Base-by-base conservation (phyloP, 1,140 invertebrate species). In the Mactra quadrangularis region DNA sequence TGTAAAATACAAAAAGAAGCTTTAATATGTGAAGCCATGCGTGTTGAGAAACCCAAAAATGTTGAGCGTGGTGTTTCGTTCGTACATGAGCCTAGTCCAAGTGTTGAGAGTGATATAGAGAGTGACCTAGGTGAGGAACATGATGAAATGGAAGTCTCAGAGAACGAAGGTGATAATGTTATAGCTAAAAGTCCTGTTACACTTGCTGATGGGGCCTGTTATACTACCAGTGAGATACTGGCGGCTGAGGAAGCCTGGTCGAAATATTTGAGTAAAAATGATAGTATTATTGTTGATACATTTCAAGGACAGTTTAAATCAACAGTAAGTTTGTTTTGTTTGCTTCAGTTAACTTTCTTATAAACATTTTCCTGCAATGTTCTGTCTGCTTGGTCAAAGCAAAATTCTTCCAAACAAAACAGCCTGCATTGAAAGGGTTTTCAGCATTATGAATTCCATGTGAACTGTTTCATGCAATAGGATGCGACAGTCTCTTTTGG, bases 261-360 rank as follows among this genome's bases (percentile, higher is more conserved):
- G 19, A 94, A 94, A 78, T 95, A 96, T 86, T 88, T 95, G 17
- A 87, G 91, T 35, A 91, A 92, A 15, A 96, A 96, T 89, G 93
- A 94, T 75, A 96, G 95, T 86, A 93, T 96, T 45, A 94, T 96
- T 60, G 95, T 96, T n/a, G 94, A 95, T 86, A 95, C 95, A 33
- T 96, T 96, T 90, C 95, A 96, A 90, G 95, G 96, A 76, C 95
- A 96, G 86, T 96, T 96, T 87, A 95, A 96, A 88, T 96, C 95
- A 89, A 95, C 95, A 81, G 95, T 96, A 92, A 93, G 93, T 91
- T 59, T 41, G n/a, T n/a, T n/a, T n/a, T n/a, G n/a, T n/a, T n/a
- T n/a, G n/a, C n/a, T n/a, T n/a, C n/a, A n/a, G n/a, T n/a, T n/a
- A n/a, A n/a, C n/a, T n/a, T n/a, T n/a, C n/a, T n/a, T n/a, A n/a